phyloP scores from a whole-genome alignment of 2,888 invertebrate species.

The Lasioglossum marginatum region DNA sequence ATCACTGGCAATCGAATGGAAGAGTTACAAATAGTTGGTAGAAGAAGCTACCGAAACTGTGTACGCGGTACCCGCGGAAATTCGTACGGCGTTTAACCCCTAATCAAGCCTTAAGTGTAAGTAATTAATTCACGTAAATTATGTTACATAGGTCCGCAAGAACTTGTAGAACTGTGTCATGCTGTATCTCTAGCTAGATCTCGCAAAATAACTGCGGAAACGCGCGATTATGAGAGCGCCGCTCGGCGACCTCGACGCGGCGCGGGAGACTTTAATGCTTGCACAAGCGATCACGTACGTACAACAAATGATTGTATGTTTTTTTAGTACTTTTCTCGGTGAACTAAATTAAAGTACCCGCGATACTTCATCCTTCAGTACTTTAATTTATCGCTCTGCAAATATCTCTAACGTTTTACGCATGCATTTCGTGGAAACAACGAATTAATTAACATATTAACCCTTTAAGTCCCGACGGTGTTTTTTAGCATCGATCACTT shows the following conservation, averaged over 20 bases:
- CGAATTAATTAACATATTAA: not conserved
- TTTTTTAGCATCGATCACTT: not conserved
- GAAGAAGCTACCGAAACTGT: conserved; percentile 5
- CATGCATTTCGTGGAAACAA: not conserved
- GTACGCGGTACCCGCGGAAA: not conserved
- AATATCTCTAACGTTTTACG: not conserved
- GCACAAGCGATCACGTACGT: not conserved
- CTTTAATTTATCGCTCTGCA: not conserved
- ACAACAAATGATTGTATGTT: not conserved
- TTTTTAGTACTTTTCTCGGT: not conserved
- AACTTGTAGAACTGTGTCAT: not conserved
- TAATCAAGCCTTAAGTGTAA: conserved; percentile 3
- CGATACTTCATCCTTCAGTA: not conserved
- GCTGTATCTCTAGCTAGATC: not conserved
- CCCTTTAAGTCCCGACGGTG: not conserved
- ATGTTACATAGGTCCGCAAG: not conserved
- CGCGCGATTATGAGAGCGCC: not conserved
- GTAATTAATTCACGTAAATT: not conserved
- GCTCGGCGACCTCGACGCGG: not conserved
- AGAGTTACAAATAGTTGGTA: conserved; percentile 1
- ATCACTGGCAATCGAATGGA: conserved; percentile 8
- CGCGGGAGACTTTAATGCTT: not conserved
- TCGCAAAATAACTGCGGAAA: not conserved
- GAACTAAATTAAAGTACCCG: not conserved
- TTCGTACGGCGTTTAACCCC: not conserved